Conservation (phyloP, 53 echinoderm and acorn worm genomes). For the Henricia sp. region DNA sequence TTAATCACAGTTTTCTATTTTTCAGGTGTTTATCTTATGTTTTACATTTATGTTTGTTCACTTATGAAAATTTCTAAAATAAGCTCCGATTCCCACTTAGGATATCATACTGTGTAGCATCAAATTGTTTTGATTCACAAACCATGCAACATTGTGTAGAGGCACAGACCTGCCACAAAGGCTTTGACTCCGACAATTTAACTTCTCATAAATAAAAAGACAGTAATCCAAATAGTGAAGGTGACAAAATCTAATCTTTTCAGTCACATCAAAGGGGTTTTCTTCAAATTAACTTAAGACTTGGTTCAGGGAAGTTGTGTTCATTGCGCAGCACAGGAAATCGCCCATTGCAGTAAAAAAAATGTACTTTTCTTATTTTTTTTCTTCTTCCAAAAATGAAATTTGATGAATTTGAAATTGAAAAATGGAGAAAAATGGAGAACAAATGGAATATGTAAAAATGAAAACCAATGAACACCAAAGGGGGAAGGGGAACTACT, state of each 20-base stretch:
- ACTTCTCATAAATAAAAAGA: background rate
- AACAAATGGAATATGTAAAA: background rate
- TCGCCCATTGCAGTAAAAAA: conserved; percentile 3
- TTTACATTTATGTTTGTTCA: too few relatives aligned
- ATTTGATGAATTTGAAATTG: background rate
- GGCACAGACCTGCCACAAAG: background rate
- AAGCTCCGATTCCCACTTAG: too few relatives aligned
- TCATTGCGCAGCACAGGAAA: conserved; percentile 39
- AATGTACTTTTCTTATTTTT: background rate
- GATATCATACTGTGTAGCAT: background rate
- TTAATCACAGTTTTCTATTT: too few relatives aligned
- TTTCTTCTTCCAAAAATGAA: background rate
- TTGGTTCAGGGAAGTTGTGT: too few relatives aligned
- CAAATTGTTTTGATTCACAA: conserved; percentile 34
- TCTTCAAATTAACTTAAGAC: too few relatives aligned
- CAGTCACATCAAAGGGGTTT: conserved; percentile 8
- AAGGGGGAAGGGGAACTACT: conserved; percentile 15
- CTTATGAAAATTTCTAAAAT: too few relatives aligned
- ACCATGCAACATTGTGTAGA: conserved; percentile 33
- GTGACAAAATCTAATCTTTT: too few relatives aligned
- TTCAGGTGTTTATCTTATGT: too few relatives aligned
- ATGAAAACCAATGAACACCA: conserved; percentile 10
- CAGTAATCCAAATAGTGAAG: too few relatives aligned
- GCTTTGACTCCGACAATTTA: too few relatives aligned
- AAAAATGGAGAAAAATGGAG: conserved; percentile 6